Evolutionary conservation across 2,113 vertebrate species (phyloP), one percentile per base, ranked within the genome.

Genomic region (Oceanites oceanicus): DNA sequence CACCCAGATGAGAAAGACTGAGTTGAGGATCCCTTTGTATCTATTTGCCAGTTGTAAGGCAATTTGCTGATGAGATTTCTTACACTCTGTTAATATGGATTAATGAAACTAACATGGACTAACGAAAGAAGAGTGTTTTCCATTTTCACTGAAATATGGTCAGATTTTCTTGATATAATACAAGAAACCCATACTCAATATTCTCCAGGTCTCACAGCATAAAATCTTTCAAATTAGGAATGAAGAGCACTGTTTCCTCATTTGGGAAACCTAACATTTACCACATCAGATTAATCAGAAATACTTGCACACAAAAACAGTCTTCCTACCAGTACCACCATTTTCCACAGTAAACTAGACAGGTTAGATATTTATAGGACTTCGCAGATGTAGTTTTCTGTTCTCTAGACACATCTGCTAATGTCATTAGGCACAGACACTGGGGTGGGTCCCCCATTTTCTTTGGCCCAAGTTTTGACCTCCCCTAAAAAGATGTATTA

Each of bases 391-490:
- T 20, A 89, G 77, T 44, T 96, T 92, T 83, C 70, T 89, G 44
- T 66, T 88, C 85, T 91, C 62, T 52, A 62, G 67, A 45, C 62
- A 76, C 59, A 91, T 85, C 94, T 96, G 95, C 65, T 85, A 81
- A 89, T 85, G 53, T 63, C 91, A 91, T 94, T 79, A 97, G 62
- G 66, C 79, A 91, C 27, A 88, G 55, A 55, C 86, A 93, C 44
- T 27, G 52, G 49, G 88, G 91, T 91, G 66, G 88, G 80, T 93
- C 75, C 26, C 63, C 79, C 83, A 95, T 96, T 97, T 96, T 91
- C 88, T 88, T 96, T 94, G 92, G 95, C 83, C 62, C 73, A 81
- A n/a, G 73, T 72, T 96, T 92, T 84, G 68, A 92, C 91, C 86
- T 96, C 72, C 65, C 56, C 49, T 95, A 91, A 92, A 90, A 93